These are phyloP conservation scores for Pelochelys cantorii DNA, from an alignment of 2,797 vertebrate genomes.

Conservation along the genomic window DNA sequence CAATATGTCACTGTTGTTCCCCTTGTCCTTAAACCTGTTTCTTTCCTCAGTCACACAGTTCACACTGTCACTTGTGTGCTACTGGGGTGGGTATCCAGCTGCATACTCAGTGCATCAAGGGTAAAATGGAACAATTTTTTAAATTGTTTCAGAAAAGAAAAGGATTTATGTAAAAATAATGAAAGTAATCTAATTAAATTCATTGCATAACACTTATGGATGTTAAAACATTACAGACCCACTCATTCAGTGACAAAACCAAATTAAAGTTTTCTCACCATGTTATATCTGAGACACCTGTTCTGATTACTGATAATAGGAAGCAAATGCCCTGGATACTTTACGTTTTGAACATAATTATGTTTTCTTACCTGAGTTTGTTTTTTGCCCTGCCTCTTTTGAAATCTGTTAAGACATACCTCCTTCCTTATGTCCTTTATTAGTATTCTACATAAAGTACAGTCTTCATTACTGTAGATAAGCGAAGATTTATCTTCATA, in stretches of 20 bases:
- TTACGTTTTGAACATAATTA: neutral
- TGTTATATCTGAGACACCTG: slow-evolving; percentile 2
- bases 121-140: slow-evolving; percentile 29
- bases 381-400: slow-evolving; percentile 42
- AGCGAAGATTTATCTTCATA: slow-evolving; percentile 67
- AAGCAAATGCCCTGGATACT: slow-evolving; percentile 14
- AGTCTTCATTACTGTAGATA: slow-evolving; percentile 62
- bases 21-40: neutral
- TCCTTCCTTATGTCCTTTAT: slow-evolving; percentile 21
- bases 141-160: slow-evolving; percentile 46
- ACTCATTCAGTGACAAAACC: slow-evolving; percentile 29
- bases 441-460: slow-evolving; percentile 57
- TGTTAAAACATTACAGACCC: slow-evolving; percentile 42
- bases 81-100: neutral
- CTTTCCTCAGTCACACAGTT: neutral
- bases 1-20: slow-evolving; percentile 2
- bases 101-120: slow-evolving; percentile 14
- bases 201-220: neutral
- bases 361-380: slow-evolving; percentile 36
- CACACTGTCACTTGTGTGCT: neutral
- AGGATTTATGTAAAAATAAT: slow-evolving; percentile 19
- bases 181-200: slow-evolving; percentile 60
- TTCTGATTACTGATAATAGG: neutral
- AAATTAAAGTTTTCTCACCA: slow-evolving; percentile 56
- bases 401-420: slow-evolving; percentile 38